Conservation (phyloP, 1,140 invertebrate genomes). For the Pseudobourletiella spinata region DNA sequence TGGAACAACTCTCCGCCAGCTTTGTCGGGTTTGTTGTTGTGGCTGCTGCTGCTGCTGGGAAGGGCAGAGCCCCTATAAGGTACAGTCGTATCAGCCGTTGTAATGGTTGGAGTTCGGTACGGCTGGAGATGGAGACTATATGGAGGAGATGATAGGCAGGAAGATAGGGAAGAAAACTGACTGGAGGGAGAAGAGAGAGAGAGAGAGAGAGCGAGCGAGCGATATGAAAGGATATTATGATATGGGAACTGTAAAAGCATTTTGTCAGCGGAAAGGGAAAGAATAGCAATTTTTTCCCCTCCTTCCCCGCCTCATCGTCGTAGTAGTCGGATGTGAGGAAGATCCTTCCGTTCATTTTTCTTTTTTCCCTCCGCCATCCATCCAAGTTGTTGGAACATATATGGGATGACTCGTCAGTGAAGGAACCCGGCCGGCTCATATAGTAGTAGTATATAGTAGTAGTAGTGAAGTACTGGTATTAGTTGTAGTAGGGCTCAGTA, state of each 20-base stretch:
- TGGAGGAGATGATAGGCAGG: background rate
- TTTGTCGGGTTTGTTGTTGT: too few relatives aligned
- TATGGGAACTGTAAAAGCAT: conserved; percentile 21
- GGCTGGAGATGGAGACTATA: too few relatives aligned
- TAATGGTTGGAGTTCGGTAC: too few relatives aligned
- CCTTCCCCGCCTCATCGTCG: too few relatives aligned
- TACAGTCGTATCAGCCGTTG: too few relatives aligned
- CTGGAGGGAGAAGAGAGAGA: background rate
- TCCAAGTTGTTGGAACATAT: background rate
- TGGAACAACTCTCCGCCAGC: too few relatives aligned
- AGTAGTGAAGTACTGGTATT: too few relatives aligned
- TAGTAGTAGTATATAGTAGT: too few relatives aligned
- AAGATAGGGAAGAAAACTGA: background rate
- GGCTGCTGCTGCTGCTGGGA: too few relatives aligned
- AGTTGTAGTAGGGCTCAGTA: too few relatives aligned
- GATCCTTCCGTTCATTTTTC: conserved; percentile 19
- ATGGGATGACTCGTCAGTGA: conserved; percentile 12
- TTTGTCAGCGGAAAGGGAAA: conserved; percentile 25
- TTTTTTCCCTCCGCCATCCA: conserved; percentile 7
- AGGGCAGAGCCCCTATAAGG: too few relatives aligned
- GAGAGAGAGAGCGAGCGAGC: background rate
- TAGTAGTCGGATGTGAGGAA: conserved; percentile 5
- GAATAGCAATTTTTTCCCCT: conserved; percentile 18
- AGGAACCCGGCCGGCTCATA: too few relatives aligned
- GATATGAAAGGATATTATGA: conserved; percentile 16